phyloP scores from a whole-genome alignment of 2,797 vertebrate species.

The Spondyliosoma cantharus region DNA sequence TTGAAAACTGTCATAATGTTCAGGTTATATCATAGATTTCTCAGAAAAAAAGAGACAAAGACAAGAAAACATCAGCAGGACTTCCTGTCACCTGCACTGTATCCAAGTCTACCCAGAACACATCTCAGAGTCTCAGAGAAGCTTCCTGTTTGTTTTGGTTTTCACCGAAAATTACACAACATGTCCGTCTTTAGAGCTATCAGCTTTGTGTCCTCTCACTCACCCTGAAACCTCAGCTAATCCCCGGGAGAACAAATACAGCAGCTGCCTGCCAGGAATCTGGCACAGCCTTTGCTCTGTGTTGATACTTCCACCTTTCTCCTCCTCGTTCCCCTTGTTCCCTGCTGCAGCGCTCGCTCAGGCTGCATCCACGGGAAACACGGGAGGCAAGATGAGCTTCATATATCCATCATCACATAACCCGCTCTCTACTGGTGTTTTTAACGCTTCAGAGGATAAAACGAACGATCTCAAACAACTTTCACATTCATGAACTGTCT shows the following conservation, averaged over 20 bases:
- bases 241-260: constrained; percentile 30
- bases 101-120: neutral
- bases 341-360: neutral
- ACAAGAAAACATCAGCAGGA: neutral
- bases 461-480: no score
- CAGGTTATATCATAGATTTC: neutral
- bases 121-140: neutral
- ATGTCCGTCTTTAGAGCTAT: constrained; percentile 24
- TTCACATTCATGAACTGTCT: no score
- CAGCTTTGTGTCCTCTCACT: constrained; percentile 55
- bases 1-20: no score
- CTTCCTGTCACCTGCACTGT: neutral
- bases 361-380: constrained; percentile 1
- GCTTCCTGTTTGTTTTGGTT: constrained; percentile 45
- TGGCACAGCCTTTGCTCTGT: constrained; percentile 20
- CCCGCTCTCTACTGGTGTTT: no score
- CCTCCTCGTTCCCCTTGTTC: neutral
- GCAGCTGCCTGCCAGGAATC: constrained; percentile 29
- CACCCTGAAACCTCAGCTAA: constrained; percentile 62
- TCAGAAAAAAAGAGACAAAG: constrained; percentile 3
- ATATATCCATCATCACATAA: no score
- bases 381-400: neutral
- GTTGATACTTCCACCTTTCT: constrained; percentile 20
- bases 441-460: no score
- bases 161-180: constrained; percentile 40